Evolutionary conservation across 1,140 invertebrate species (phyloP), one percentile per base, ranked within the genome.

Genomic region (Aphidius gifuensis): DNA sequence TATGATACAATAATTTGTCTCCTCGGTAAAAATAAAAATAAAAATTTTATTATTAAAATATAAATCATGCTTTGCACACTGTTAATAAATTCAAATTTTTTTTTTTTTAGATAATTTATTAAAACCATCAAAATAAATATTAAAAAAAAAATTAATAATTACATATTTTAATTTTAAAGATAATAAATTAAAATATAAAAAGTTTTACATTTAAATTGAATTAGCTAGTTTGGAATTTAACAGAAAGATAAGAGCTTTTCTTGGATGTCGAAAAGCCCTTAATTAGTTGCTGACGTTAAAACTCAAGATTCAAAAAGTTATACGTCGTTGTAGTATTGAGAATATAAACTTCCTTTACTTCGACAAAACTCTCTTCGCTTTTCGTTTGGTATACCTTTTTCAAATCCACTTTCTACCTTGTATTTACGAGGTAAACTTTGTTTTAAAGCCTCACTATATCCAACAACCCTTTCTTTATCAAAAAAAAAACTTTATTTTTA

Each of bases 381-480:
- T 48, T 60, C n/a, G 53, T 9, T 32, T 32, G 2, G 44, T 55
- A 55, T 51, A n/a, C 32, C 42, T 45, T 49, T 40, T 39, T 43
- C 0, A 38, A 9, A 43, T 16, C 39, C 39, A 9, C 53, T 43
- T 42, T 53, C 39, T 60, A 60, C 54, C 59, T 64, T 48, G 63
- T 74, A 77, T 78, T 79, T 79, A 79, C 72, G 75, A 79, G 64
- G 64, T 58, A 64, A 79, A 80, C 71, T 80, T 78, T 76, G 71
- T 71, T 76, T 69, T 69, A 74, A 32, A 74, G 69, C 64, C 70
- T 68, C 67, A 66, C 69, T n/a, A 69, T 70, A 55, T 55, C 32
- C 48, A 50, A 23, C 50, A 53, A 23, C 50, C 40, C 53, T 16
- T 42, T 55, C 53, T 16, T 40, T 4, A n/a, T 55, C 38, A 55